These are phyloP conservation scores for Platysteira castanea DNA, from an alignment of 2,113 vertebrate genomes.

Conservation along the genomic window DNA sequence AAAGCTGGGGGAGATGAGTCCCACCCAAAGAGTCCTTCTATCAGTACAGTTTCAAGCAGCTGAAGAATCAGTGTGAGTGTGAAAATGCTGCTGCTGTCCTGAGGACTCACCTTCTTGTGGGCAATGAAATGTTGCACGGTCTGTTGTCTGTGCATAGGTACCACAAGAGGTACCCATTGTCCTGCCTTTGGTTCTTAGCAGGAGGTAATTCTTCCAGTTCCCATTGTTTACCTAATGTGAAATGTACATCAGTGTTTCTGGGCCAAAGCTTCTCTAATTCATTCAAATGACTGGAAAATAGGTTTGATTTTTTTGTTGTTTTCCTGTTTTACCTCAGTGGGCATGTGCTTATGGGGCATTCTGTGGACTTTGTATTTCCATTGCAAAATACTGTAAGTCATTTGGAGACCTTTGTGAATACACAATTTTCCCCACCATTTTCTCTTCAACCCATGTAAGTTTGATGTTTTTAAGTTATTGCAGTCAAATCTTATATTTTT, in stretches of 20 bases:
- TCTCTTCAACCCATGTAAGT: neutral
- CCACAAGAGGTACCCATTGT: neutral
- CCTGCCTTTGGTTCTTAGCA: neutral
- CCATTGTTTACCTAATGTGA: neutral
- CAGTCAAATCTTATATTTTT: neutral
- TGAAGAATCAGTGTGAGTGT: neutral
- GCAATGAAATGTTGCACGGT: neutral
- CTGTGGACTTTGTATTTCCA: neutral
- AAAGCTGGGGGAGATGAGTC: neutral
- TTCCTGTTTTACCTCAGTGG: neutral
- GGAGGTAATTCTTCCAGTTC: neutral
- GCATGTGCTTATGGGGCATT: neutral
- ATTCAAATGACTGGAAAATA: neutral
- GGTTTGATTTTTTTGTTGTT: neutral
- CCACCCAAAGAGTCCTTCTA: neutral
- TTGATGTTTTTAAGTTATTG: neutral
- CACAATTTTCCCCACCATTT: neutral
- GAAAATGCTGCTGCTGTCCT: neutral
- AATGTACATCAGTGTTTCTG: neutral
- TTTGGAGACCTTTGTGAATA: neutral
- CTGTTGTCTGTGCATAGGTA: fast-evolving
- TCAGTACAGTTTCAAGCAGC: neutral
- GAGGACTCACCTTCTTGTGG: neutral
- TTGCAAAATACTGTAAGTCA: neutral
- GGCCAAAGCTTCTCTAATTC: neutral